A percentile compares a stretch with the other conserved stretches of the same genome.
These are phyloP conservation scores for Seira sanloemensis DNA, from an alignment of 2,888 invertebrate species.

Conservation along the genomic window DNA sequence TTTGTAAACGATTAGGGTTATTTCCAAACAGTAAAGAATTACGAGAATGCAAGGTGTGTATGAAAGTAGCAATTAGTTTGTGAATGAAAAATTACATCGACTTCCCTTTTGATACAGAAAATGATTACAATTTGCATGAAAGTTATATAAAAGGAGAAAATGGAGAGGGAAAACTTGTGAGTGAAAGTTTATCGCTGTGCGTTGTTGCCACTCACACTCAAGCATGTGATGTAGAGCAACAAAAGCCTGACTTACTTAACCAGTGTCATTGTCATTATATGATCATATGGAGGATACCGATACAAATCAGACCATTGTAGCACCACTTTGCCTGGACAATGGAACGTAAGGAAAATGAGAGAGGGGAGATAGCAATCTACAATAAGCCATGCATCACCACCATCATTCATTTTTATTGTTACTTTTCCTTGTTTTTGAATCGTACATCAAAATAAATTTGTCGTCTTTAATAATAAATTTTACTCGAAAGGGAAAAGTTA, in stretches of 20 bases:
- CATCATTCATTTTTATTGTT: neutral
- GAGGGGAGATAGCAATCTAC: neutral
- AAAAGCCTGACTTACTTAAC: neutral
- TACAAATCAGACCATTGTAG: neutral
- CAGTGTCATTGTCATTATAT: neutral
- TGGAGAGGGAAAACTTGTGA: neutral
- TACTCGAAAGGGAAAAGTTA: neutral
- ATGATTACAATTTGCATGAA: neutral
- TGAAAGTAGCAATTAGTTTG: neutral
- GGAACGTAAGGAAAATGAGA: neutral
- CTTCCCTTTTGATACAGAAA: neutral
- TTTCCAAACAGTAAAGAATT: neutral
- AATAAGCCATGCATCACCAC: neutral
- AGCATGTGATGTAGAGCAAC: no score
- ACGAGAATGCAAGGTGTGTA: neutral
- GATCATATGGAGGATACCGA: neutral
- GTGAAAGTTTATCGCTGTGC: neutral
- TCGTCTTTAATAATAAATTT: neutral
- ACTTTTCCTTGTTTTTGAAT: neutral
- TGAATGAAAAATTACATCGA: neutral
- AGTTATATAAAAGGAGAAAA: neutral
- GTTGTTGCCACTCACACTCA: neutral
- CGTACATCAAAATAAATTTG: neutral
- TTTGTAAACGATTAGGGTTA: neutral
- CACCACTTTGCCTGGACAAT: neutral